Evolutionary conservation across 2,797 vertebrate species (phyloP), one percentile per base, ranked within the genome.

Genomic region (Potorous gilbertii): DNA sequence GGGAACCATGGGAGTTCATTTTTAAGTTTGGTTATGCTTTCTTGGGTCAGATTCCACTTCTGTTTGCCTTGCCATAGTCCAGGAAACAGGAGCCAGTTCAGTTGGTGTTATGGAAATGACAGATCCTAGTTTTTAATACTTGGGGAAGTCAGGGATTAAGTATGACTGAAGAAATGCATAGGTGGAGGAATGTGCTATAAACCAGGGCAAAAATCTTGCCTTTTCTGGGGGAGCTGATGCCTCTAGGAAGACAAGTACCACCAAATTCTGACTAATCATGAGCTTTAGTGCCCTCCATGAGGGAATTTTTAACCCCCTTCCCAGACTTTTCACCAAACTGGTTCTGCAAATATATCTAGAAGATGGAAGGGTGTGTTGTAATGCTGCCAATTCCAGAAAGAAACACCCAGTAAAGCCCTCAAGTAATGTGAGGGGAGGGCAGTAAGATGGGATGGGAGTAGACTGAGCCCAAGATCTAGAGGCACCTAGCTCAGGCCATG

Each of bases 21-120:
- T 94, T 46, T 10, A 66, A 92, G 92, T 96, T 95, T 12, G 29
- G 28, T 90, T 62, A 16, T 91, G 90, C 90, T 93, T 93, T 91
- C n/a, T 40, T 5, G 90, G 57, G 55, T 95, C 55, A 55, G 90
- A 56, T 14, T 92, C 91, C 4, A 55, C 94, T 92, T 95, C 13
- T 56, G 28, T 94, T 96, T 12, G 62, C 57, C 90, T 66, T 89
- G 74, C 92, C 94, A 52, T 10, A 28, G n/a, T 66, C 27, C 56
- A 40, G 56, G 54, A 94, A 87, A 66, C n/a, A 66, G 54, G 90
- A 94, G 89, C 40, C 56, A 87, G 40, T 81, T 81, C 55, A 96
- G 90, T 24, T 56, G 8, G 52, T 34, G 34, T 16, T 89, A 55
- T 55, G 3, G 94, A 91, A 66, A 56, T 93, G 92, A 92, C 10